Percentiles rank a stretch among this genome's conserved stretches.
Evolutionary conservation across 2,797 vertebrate species (phyloP).

Genomic region (Calcarius lapponicus): DNA sequence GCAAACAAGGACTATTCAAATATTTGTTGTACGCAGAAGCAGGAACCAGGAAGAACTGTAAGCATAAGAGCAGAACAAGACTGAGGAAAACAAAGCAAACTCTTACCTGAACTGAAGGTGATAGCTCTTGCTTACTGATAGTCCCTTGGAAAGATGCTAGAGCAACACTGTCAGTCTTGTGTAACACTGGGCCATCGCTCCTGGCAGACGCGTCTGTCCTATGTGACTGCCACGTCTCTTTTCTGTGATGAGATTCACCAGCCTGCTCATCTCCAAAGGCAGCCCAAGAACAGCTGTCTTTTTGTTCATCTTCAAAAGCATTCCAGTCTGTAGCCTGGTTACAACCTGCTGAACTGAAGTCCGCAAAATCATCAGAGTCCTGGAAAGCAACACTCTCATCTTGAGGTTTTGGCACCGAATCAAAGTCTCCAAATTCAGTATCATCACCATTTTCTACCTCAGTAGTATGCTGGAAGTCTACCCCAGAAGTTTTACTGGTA

Average conservation of each 20-base stretch:
- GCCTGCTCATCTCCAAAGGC: conserved; percentile 79
- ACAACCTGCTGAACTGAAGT: conserved; percentile 90
- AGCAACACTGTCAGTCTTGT: conserved; percentile 64
- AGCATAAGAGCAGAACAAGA: neutral
- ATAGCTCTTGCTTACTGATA: conserved; percentile 66
- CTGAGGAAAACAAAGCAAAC: neutral
- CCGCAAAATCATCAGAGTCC: conserved; percentile 91
- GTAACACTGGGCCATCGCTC: conserved; percentile 50
- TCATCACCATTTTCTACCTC: conserved; percentile 66
- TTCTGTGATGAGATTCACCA: conserved; percentile 69
- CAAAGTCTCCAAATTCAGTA: conserved; percentile 86
- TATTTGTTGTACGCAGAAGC: neutral
- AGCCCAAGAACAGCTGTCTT: conserved; percentile 85
- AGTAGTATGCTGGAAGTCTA: conserved; percentile 48
- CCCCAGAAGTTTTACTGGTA: conserved; percentile 29
- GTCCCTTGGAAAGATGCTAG: conserved; percentile 63
- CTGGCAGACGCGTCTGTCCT: conserved; percentile 63
- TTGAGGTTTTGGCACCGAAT: conserved; percentile 75
- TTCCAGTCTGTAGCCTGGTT: conserved; percentile 81
- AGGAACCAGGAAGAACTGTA: neutral
- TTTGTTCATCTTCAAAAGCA: conserved; percentile 80
- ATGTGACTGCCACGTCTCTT: conserved; percentile 73
- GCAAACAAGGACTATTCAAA: conserved; percentile 32
- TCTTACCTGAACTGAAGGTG: conserved; percentile 76
- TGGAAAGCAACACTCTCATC: conserved; percentile 78